phyloP scores from a whole-genome alignment of 2,113 vertebrate species.

The Ahaetulla prasina region DNA sequence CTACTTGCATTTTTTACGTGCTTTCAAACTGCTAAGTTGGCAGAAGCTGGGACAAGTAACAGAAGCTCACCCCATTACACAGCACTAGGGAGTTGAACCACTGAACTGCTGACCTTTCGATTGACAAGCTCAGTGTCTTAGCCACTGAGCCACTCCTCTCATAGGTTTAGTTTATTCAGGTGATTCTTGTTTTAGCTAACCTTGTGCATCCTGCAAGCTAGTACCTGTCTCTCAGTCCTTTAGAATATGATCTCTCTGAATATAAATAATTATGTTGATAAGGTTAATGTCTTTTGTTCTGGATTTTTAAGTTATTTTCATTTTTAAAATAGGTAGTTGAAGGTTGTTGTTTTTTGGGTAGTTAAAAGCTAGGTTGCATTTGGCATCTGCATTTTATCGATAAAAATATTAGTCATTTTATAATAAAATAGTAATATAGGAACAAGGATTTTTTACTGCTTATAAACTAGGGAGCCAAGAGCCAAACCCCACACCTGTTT shows the following conservation, averaged over 20 bases:
- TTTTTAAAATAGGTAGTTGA: neutral
- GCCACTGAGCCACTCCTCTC: neutral
- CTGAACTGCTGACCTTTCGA: no score
- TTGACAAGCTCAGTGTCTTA: no score
- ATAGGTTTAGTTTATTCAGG: neutral
- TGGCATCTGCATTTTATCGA: neutral
- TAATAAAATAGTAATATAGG: neutral
- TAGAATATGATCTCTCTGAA: neutral
- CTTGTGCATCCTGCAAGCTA: neutral
- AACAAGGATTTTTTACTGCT: neutral
- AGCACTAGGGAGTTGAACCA: no score
- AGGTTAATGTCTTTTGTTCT: neutral
- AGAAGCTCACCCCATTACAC: no score
- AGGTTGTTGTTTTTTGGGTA: no score
- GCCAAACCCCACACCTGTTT: neutral
- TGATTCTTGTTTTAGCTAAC: neutral
- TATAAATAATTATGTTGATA: neutral
- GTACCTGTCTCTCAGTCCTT: neutral
- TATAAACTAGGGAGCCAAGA: neutral
- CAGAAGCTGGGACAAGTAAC: no score
- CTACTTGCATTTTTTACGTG: no score
- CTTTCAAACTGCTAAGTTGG: no score
- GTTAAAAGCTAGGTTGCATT: neutral
- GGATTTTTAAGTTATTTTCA: neutral
- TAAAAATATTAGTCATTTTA: neutral